These are phyloP conservation scores for Drosophila orena DNA, from an alignment of 1,140 invertebrate species.

Conservation along the genomic window DNA sequence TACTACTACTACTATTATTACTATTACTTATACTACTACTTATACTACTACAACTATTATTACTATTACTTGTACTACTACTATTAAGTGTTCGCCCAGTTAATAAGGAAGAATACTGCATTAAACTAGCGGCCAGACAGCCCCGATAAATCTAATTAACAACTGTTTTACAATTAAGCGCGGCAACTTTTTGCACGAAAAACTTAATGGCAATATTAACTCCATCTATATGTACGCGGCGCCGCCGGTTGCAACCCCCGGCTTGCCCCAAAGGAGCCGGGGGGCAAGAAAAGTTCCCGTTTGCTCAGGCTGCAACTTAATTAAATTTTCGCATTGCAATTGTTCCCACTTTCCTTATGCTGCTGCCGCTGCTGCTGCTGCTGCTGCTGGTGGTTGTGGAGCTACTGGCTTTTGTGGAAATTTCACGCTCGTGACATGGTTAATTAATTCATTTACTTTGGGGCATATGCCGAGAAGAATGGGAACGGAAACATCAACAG, in stretches of 20 bases:
- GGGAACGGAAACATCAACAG: constrained; percentile 23
- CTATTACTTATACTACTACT: no score
- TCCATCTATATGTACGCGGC: constrained; percentile 22
- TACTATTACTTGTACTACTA: no score
- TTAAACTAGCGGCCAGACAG: constrained; percentile 21
- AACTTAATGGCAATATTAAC: constrained; percentile 73
- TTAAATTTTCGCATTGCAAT: constrained; percentile 78
- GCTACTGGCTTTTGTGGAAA: constrained; percentile 67
- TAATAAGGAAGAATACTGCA: constrained; percentile 1
- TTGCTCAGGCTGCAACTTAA: constrained; percentile 62
- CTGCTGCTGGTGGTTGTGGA: no score
- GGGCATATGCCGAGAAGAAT: constrained; percentile 41
- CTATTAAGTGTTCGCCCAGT: neutral
- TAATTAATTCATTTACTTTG: constrained; percentile 78
- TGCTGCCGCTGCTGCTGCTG: no score
- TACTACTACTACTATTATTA: no score
- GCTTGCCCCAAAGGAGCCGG: constrained; percentile 10
- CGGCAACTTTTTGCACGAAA: constrained; percentile 50
- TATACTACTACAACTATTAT: no score
- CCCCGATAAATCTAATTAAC: constrained; percentile 57
- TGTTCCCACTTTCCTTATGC: constrained; percentile 34
- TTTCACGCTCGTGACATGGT: constrained; percentile 73
- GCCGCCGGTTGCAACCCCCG: neutral
- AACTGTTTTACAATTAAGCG: constrained; percentile 58
- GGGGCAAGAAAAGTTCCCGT: constrained; percentile 26